Base-by-base conservation (phyloP, 53 echinoderm and acorn worm genomes). In the Echinometra lucunter region DNA sequence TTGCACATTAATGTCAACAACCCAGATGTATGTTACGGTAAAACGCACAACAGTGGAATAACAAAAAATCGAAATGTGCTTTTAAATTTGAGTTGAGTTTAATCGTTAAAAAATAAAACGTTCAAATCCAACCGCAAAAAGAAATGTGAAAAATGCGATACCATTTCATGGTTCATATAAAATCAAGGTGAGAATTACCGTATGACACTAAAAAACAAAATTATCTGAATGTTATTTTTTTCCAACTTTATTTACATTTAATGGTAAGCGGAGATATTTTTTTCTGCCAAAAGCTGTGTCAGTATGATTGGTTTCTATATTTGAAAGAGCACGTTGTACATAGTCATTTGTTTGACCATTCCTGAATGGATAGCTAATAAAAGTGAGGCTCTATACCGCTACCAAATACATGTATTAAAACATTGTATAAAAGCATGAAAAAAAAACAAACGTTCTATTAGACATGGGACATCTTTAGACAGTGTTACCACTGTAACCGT, bases 101-200 rank as follows among this genome's bases (percentile, higher is more conserved):
- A 78, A 78, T 78, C 78, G 42, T 42, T 78, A 6, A 78, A 78
- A 34, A 69, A 32, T 11, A 78, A n/a, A 78, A 78, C 78, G 34
- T 78, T 10, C 72, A 78, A 21, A 75, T 23, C 42, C 23, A 78
- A 38, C 72, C 35, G 72, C 16, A 10, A 16, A 30, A 7, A 42
- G 15, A 78, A 19, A 42, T 38, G 12, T 12, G 3, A 18, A 78
- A 40, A 40, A 19, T 40, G 4, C 1, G 42, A 12, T 72, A 38
- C 38, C 78, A 78, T 78, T 78, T 21, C 5, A 78, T 78, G 78
- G 78, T 78, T 78, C 13, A 72, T 60, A 63, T 3, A 72, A 35
- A 32, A 35, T 10, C 0, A 70, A 30, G n/a, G 32, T 27, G 3
- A 11, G 1, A 34, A 28, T 2, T 10, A 11, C 57, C 16, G 15